A percentile compares a stretch with the other conserved stretches of the same genome.
Evolutionary conservation across 1,140 invertebrate species (phyloP).

Genomic region (Sitophilus oryzae): DNA sequence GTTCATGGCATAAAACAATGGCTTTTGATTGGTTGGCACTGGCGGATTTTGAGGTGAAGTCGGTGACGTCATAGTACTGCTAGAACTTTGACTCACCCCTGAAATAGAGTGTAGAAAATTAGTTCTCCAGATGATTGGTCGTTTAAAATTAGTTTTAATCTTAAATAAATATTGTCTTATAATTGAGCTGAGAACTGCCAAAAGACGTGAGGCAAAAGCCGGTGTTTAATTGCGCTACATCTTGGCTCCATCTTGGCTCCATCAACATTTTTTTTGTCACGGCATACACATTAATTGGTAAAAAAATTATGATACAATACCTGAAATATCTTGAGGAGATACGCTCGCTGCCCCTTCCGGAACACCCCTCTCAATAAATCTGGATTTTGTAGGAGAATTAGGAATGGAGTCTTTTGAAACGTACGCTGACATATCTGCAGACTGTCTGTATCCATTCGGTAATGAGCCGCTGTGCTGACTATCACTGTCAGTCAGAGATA

Average conservation of each 20-base stretch:
- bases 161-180: no score
- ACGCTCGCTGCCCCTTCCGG: constrained; percentile 58
- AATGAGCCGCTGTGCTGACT: constrained; percentile 35
- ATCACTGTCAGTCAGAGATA: constrained; percentile 33
- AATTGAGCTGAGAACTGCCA: no score
- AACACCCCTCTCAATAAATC: constrained; percentile 54
- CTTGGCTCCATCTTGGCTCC: no score
- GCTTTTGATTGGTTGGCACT: constrained; percentile 39
- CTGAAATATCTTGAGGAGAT: constrained; percentile 48
- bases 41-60: constrained; percentile 41
- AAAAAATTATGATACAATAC: constrained; percentile 8
- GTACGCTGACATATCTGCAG: constrained; percentile 38
- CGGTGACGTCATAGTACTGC: constrained; percentile 46
- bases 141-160: no score
- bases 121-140: no score
- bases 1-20: constrained; percentile 56
- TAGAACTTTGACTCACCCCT: constrained; percentile 36
- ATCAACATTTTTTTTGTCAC: no score
- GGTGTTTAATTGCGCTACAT: no score
- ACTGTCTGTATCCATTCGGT: constrained; percentile 41
- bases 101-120: not conserved
- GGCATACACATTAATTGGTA: no score
- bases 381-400: constrained; percentile 44
- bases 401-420: constrained; percentile 43
- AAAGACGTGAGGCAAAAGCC: no score